Evolutionary conservation across 2,797 vertebrate genomes (phyloP), one percentile per base, ranked within the genome.

Genomic region (Lutjanus argentimaculatus): DNA sequence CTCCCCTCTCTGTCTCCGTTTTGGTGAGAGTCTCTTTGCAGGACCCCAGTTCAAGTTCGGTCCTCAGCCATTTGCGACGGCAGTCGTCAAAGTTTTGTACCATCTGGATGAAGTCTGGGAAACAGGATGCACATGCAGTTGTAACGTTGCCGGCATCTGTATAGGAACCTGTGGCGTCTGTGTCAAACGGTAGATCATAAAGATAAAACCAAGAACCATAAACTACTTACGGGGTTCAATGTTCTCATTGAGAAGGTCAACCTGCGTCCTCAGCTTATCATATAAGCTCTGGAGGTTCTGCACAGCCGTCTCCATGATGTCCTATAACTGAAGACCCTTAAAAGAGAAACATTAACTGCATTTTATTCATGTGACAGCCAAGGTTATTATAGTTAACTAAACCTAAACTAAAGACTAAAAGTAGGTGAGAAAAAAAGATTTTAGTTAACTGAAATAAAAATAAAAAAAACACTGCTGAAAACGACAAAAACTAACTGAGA

Each of bases 71-170:
- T 79, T 95, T 98, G 75, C 94, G 96, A n/a, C 98, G 96, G 45
- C 95, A 96, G 55, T 98, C 95, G 43, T 99, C 98, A 65, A 99
- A 99, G 91, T 97, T 98, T 82, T 96, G 96, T 0, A 95, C 98
- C 94, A 99, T 91, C 88, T 98, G 97, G 78, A 99, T 97, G 76
- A 99, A 99, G 90, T 96, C 99, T 99, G 88, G 11, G 81, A 76
- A 87, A n/a, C 9, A 2, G 6, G n/a, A n/a, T 6, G 9, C 14
- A 71, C 3, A 63, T 2, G 7, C 14, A 22, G 0, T 13, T 52
- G 4, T 46, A 46, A 30, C 10, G 15, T 7, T 49, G 3, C 42
- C 62, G 42, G 1, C 1, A 19, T 48, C 6, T 56, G 0, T 6
- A 9, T 0, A n/a, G 2, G 2, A 19, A 15, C 16, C 5, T 17